Evolutionary conservation across 2,888 invertebrate genomes (phyloP), one percentile per base, ranked within the genome.

Genomic region (Penaeus monodon): DNA sequence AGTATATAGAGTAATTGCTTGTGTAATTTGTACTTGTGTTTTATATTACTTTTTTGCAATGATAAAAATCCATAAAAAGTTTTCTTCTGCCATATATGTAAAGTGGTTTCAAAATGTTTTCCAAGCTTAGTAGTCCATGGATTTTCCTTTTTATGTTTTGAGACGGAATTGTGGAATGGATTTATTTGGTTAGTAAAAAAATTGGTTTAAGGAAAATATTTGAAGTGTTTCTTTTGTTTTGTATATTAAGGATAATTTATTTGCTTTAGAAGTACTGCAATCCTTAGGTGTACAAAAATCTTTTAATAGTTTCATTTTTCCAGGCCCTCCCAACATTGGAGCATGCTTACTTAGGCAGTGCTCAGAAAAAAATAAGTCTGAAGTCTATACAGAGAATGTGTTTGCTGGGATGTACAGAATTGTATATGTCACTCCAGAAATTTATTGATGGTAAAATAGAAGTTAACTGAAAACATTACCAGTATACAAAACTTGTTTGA

Each of bases 341-440:
- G 94, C 95, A 17, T 94, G 94, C 91, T n/a, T 92, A 94, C 20
- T 92, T 95, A 63, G 95, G 95, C 12, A 92, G 94, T 27, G 94
- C 94, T 0, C 94, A 94, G 91, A 92, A 91, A n/a, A n/a, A 10
- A 91, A 93, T 70, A 92, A 92, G 74, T 86, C 63, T 0, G 77
- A 92, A 88, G 92, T 93, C 1, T 91, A 92, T 65, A 83, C 91
- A 0, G 92, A 93, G 14, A 92, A n/a, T n/a, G n/a, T 94, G 74
- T 91, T 93, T 81, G 91, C 92, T 90, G 93, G 93, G 84, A 91
- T 92, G 88, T 93, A 93, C 90, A 92, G 93, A 88, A 91, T 95
- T 10, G 91, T 94, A n/a, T 95, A 95, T 91, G 91, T 94, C 57
- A 94, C 94, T 1, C 95, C 95, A 0, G 95, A 95, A n/a, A 92